phyloP scores from a whole-genome alignment of 2,113 vertebrate genomes.

The Nothoprocta pentlandii region DNA sequence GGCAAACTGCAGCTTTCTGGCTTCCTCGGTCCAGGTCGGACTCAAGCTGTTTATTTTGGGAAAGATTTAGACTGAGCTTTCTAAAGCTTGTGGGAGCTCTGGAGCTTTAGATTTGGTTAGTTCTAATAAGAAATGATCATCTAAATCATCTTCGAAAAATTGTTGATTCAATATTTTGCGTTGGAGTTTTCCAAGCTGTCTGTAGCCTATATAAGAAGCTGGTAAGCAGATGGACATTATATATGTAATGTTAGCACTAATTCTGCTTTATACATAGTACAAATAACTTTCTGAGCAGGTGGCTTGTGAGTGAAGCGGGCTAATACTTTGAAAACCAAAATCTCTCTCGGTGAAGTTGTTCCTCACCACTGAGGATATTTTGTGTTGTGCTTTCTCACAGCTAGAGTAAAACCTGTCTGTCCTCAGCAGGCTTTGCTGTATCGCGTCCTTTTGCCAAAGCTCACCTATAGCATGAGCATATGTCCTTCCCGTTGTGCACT shows the following conservation, averaged over 20 bases:
- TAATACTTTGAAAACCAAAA: not conserved
- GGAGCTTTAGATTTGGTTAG: not conserved
- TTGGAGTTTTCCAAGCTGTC: not conserved
- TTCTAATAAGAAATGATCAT: fast-evolving
- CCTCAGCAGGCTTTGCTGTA: not conserved
- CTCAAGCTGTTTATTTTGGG: slow-evolving; percentile 29
- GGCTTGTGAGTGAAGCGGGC: not conserved
- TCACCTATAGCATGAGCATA: not conserved
- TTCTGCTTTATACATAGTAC: not conserved
- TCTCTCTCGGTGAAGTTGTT: not conserved
- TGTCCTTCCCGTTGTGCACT: not conserved
- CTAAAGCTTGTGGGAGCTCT: not conserved
- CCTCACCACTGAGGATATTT: not conserved
- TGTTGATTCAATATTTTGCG: fast-evolving
- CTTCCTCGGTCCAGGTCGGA: not conserved
- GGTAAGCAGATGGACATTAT: fast-evolving
- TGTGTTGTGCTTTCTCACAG: not conserved
- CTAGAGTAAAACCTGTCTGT: not conserved
- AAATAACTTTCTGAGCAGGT: slow-evolving; percentile 10
- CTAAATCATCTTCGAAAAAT: not conserved
- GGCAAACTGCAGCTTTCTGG: not conserved
- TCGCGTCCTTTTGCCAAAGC: not conserved
- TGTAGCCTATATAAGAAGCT: not conserved
- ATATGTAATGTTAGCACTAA: not conserved
- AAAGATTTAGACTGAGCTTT: not conserved